Conservation (phyloP, 2,888 invertebrate genomes). For the Caenorhabditis sinica region DNA sequence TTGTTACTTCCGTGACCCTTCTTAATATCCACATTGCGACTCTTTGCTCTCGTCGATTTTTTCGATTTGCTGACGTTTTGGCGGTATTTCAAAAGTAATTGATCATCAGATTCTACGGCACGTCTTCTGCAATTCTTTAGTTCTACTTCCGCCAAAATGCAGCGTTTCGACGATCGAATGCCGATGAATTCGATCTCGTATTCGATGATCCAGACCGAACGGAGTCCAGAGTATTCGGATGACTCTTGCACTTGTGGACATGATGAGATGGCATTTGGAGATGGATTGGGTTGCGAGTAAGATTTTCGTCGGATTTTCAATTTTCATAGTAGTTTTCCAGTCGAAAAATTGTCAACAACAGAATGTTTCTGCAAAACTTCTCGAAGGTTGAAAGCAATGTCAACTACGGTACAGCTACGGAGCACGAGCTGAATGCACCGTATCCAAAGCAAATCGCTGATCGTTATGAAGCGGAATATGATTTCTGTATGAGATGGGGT, state of each 20-base stretch:
- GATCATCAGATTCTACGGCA: constrained; percentile 3
- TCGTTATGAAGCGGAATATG: constrained; percentile 63
- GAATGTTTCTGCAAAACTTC: constrained; percentile 13
- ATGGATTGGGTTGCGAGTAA: constrained; percentile 28
- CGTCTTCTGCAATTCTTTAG: constrained; percentile 51
- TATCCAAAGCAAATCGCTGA: constrained; percentile 50
- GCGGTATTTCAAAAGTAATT: constrained; percentile 36
- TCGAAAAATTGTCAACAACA: constrained; percentile 4
- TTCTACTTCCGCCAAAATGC: constrained; percentile 46
- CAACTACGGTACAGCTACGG: constrained; percentile 53
- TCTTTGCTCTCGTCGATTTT: background rate
- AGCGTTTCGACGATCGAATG: constrained; percentile 45
- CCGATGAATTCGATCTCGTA: constrained; percentile 58
- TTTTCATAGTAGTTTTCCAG: background rate
- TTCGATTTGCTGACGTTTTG: background rate
- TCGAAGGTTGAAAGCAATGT: constrained; percentile 41
- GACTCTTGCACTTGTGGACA: constrained; percentile 56
- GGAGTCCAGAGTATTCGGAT: constrained; percentile 36
- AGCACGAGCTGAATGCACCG: constrained; percentile 47
- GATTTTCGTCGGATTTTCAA: background rate
- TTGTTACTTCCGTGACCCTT: background rate
- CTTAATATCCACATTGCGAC: background rate
- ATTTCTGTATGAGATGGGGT: constrained; percentile 61
- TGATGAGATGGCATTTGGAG: constrained; percentile 48
- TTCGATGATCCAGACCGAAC: constrained; percentile 53